Conservation (phyloP, 1,140 invertebrate genomes). For the Anoplophora glabripennis region DNA sequence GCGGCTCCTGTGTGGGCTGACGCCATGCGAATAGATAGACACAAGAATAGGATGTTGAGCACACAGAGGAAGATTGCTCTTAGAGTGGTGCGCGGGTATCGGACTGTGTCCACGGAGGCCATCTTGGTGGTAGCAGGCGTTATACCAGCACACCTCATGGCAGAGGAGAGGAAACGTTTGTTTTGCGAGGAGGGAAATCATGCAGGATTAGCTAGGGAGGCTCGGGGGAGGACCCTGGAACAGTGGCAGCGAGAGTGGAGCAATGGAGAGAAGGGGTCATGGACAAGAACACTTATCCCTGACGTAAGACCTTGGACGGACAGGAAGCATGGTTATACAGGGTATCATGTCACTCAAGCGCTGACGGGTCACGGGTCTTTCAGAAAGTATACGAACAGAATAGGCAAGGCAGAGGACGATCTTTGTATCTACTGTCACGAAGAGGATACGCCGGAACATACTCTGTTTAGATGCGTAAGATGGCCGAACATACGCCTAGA, state of each 20-base stretch:
- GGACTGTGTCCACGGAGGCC: background rate
- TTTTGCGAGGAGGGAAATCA: too few relatives aligned
- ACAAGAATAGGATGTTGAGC: background rate
- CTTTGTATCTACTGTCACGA: too few relatives aligned
- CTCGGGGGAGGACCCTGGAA: too few relatives aligned
- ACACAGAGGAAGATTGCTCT: background rate
- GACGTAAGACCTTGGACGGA: slow-evolving; percentile 16
- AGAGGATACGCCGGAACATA: too few relatives aligned
- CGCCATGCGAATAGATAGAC: background rate
- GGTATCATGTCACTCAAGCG: slow-evolving; percentile 33
- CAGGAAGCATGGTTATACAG: slow-evolving; percentile 21
- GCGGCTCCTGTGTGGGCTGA: background rate
- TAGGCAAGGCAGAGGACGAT: too few relatives aligned
- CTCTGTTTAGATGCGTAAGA: background rate
- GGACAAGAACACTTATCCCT: slow-evolving; percentile 4
- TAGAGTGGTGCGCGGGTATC: background rate
- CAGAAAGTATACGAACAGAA: too few relatives aligned
- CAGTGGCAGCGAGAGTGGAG: too few relatives aligned
- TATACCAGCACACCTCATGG: too few relatives aligned
- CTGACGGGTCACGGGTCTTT: slow-evolving; percentile 36
- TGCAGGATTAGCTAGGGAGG: too few relatives aligned
- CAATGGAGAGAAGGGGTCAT: too few relatives aligned
- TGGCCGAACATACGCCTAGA: too few relatives aligned
- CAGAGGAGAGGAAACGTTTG: too few relatives aligned
- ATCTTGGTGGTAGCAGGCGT: background rate